These are phyloP conservation scores for Homalodisca vitripennis DNA, from an alignment of 1,140 invertebrate species.

Conservation along the genomic window DNA sequence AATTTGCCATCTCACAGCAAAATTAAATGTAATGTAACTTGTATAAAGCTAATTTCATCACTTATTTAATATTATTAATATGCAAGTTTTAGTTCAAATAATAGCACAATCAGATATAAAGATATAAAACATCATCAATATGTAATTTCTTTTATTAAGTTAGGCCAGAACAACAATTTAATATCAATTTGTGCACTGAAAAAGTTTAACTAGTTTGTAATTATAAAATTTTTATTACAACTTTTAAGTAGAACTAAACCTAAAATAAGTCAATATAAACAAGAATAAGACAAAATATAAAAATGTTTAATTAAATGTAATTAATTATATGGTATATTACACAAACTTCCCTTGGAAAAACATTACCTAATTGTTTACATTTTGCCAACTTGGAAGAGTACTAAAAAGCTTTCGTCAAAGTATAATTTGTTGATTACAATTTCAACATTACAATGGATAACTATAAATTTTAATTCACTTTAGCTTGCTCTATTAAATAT, in stretches of 20 bases:
- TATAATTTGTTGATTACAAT: no score
- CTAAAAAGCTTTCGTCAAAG: no score
- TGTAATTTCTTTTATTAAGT: no score
- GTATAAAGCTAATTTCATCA: background rate
- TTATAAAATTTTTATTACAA: no score
- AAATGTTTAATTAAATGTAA: background rate
- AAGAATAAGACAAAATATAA: no score
- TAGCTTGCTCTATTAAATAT: background rate
- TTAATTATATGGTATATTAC: background rate
- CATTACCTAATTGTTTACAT: background rate
- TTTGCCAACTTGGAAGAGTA: background rate
- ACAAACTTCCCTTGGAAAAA: background rate
- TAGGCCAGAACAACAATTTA: no score
- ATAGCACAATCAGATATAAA: background rate
- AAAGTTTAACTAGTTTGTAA: no score
- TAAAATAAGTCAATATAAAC: no score
- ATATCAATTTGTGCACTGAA: no score
- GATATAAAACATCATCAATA: no score
- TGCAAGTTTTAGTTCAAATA: background rate
- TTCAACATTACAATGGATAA: background rate
- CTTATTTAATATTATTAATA: background rate
- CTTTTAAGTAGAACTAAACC: no score
- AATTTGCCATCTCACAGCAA: background rate
- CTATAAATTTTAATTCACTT: background rate
- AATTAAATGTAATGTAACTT: background rate